Base-by-base conservation (phyloP, 2,797 vertebrate species). In the Oreochromis mossambicus region DNA sequence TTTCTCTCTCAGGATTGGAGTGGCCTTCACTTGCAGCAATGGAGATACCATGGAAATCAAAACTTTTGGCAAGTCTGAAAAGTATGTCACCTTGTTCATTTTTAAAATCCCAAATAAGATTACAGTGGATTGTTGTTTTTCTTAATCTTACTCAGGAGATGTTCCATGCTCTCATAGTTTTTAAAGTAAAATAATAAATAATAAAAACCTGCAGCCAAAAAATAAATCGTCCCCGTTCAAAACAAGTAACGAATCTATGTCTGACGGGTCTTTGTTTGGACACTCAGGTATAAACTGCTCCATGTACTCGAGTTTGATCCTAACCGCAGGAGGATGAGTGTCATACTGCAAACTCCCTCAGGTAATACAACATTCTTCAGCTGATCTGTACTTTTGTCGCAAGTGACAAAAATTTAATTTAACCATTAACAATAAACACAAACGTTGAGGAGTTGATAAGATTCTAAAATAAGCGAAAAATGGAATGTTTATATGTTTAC, bases 221-320 rank as follows among this genome's bases (percentile, higher is more conserved):
- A 26, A 17, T 10, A 26, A 70, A 70, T 24, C 1, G 5, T 11
- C 38, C 14, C 66, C 26, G 24, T 48, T 46, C 24, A 73, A 73
- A 5, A 48, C 6, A 1, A 73, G 41, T 48, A 48, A 48, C 9
- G 8, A 66, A 66, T 21, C 3, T 17, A 17, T 48, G 41, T 19
- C 14, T 46, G 43, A 48, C 2, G 6, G 43, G 8, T 51, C 7
- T 79, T 4, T 89, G 19, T 81, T 32, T 87, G 70, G n/a, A 88
- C 24, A 24, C 58, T 26, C 83, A 99, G 98, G 86, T 99, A 97
- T 92, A 98, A 97, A 94, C 95, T 99, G 46, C 98, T 99, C 61
- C 98, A 99, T 43, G 94, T 99, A 46, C 94, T 99, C 80, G 99
- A 99, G 95, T 99, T 99, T 86, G 98, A 99, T 94, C 96, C 98